A percentile compares a stretch with the other conserved stretches of the same genome.
phyloP scores from a whole-genome alignment of 2,888 invertebrate genomes.

The Eugnorisma glareosa region DNA sequence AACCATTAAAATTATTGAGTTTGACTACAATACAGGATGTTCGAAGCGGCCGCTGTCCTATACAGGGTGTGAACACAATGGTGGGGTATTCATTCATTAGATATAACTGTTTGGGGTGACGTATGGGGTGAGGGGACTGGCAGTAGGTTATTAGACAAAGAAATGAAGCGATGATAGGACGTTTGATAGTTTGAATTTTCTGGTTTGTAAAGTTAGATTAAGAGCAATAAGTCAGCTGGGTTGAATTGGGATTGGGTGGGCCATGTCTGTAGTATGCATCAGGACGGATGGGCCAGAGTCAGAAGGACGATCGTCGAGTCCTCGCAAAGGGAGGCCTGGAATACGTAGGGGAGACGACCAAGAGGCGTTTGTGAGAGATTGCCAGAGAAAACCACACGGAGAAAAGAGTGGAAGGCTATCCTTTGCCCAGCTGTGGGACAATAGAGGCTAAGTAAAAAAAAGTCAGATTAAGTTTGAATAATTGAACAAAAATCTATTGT shows the following conservation, averaged over 20 bases:
- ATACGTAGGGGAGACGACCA: no score
- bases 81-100: conserved; percentile 56
- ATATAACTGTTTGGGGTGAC: conserved; percentile 40
- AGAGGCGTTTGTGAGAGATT: no score
- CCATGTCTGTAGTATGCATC: no score
- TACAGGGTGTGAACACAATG: conserved; percentile 54
- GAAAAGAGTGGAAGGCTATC: no score
- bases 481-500: not conserved
- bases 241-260: no score
- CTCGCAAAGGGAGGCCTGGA: no score
- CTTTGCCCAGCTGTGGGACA: no score
- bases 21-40: conserved; percentile 52
- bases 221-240: no score
- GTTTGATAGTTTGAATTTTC: not conserved
- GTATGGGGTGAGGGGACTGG: conserved; percentile 22
- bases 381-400: no score
- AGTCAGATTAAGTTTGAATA: not conserved
- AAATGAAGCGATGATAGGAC: not conserved
- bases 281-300: no score
- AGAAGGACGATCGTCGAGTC: no score
- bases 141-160: not conserved
- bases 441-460: no score
- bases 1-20: conserved; percentile 63
- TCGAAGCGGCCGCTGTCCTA: conserved; percentile 38
- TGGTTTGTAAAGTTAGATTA: not conserved